Evolutionary conservation across 1,140 invertebrate genomes (phyloP).

Genomic region (Trigoniulus corallinus): DNA sequence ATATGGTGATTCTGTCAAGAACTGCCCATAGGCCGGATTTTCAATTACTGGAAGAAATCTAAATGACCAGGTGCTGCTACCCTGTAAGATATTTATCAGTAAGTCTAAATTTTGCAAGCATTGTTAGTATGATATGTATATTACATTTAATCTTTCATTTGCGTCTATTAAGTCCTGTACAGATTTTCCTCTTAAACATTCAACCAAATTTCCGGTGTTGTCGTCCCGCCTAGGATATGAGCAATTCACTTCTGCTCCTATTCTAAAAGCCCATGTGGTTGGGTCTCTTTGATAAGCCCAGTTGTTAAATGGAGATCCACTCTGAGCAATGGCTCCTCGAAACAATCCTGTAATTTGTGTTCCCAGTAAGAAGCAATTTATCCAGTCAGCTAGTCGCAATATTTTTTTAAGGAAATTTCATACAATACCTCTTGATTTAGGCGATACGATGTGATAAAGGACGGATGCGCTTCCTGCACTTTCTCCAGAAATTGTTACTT

Average conservation of each 20-base stretch:
- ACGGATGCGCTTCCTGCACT: constrained; percentile 73
- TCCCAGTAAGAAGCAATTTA: constrained; percentile 9
- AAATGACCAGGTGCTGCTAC: not conserved
- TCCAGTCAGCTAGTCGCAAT: not conserved
- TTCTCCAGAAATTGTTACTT: constrained; percentile 89
- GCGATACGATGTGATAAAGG: constrained; percentile 60
- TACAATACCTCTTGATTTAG: constrained; percentile 46
- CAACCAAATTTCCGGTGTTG: not conserved
- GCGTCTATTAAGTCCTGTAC: not conserved
- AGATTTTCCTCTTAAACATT: constrained; percentile 1
- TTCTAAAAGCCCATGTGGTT: not conserved
- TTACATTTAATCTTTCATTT: not conserved
- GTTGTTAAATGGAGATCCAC: constrained; percentile 77
- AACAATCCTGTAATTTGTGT: not conserved
- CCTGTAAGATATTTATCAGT: not conserved
- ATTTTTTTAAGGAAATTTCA: too few relatives aligned
- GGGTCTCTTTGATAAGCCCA: constrained; percentile 42
- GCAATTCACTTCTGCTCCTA: not conserved
- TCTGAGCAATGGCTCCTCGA: constrained; percentile 34
- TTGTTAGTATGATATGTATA: not conserved
- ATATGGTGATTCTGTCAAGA: not conserved
- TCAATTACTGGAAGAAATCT: not conserved
- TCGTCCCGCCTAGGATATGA: too few relatives aligned
- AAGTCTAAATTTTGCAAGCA: not conserved
- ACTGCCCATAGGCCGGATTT: not conserved